Percentiles rank a stretch among this genome's conserved stretches.
Evolutionary conservation across 2,797 vertebrate species (phyloP).

Genomic region (Gymnopithys bicolor): DNA sequence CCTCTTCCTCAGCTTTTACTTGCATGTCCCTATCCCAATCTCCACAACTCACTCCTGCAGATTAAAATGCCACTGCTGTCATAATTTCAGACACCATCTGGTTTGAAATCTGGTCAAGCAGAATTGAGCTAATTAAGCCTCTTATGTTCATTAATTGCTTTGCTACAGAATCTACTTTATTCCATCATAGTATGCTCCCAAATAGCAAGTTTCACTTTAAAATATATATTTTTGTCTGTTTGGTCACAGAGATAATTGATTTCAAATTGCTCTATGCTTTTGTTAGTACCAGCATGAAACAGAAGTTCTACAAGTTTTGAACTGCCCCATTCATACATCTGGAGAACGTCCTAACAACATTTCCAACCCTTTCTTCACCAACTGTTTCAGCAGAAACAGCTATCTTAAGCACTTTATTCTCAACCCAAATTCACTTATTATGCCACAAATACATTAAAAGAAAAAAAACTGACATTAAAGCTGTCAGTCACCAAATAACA

Average conservation of each 20-base stretch:
- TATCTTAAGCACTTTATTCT: neutral
- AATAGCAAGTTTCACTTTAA: neutral
- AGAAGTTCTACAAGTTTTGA: neutral
- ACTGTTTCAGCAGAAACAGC: neutral
- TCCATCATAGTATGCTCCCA: neutral
- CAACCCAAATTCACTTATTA: neutral
- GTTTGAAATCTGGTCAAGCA: constrained; percentile 28
- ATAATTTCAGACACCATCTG: constrained; percentile 20
- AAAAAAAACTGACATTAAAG: neutral
- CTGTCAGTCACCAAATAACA: neutral
- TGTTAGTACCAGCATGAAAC: neutral
- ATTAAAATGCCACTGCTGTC: neutral
- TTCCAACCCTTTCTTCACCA: neutral
- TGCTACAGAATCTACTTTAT: neutral
- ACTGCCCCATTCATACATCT: neutral
- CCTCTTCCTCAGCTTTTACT: neutral
- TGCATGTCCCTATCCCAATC: neutral
- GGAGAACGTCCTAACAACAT: neutral
- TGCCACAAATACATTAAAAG: neutral
- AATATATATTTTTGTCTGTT: neutral
- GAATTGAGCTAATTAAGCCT: constrained; percentile 23
- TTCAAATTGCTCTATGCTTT: neutral
- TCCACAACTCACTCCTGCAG: neutral
- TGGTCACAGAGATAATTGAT: neutral
- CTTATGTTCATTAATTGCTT: constrained; percentile 11